A percentile compares a stretch with the other conserved stretches of the same genome.
phyloP scores from a whole-genome alignment of 2,888 invertebrate genomes.

The Scaptomyza cyrtandrae region DNA sequence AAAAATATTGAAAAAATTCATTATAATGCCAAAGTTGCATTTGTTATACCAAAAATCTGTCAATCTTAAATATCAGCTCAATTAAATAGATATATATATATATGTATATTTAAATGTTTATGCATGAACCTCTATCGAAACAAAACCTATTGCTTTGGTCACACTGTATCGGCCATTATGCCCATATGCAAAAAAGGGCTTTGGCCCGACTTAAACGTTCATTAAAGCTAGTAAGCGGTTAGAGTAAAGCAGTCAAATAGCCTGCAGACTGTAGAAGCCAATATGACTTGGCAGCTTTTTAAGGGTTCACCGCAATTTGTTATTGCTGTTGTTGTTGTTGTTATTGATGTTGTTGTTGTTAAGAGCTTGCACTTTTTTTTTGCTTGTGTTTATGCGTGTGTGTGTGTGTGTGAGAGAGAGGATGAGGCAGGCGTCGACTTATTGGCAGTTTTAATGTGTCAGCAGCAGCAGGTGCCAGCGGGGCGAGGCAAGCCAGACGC shows the following conservation, averaged over 20 bases:
- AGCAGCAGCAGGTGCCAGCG: constrained; percentile 73
- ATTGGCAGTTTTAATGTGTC: constrained; percentile 78
- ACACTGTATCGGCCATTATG: constrained; percentile 15
- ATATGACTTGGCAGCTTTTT: constrained; percentile 60
- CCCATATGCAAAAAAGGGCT: constrained; percentile 34
- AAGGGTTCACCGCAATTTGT: constrained; percentile 56
- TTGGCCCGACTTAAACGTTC: constrained; percentile 54
- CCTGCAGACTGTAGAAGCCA: constrained; percentile 22
- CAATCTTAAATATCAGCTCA: too few relatives aligned
- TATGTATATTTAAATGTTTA: too few relatives aligned
- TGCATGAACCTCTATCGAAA: too few relatives aligned
- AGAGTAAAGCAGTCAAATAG: constrained; percentile 7
- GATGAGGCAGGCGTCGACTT: constrained; percentile 45
- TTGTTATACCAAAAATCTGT: too few relatives aligned
- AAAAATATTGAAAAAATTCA: too few relatives aligned
- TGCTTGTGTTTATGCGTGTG: neutral
- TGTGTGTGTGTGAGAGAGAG: neutral
- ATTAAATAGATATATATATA: too few relatives aligned
- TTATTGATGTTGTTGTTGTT: constrained; percentile 28
- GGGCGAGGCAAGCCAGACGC: constrained; percentile 4
- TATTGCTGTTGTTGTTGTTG: constrained; percentile 27
- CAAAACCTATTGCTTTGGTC: constrained; percentile 16
- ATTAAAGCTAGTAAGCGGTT: constrained; percentile 50
- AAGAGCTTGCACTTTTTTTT: constrained; percentile 46
- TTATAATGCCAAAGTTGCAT: too few relatives aligned